phyloP scores from a whole-genome alignment of 2,797 vertebrate species.

The Streptopelia turtur region DNA sequence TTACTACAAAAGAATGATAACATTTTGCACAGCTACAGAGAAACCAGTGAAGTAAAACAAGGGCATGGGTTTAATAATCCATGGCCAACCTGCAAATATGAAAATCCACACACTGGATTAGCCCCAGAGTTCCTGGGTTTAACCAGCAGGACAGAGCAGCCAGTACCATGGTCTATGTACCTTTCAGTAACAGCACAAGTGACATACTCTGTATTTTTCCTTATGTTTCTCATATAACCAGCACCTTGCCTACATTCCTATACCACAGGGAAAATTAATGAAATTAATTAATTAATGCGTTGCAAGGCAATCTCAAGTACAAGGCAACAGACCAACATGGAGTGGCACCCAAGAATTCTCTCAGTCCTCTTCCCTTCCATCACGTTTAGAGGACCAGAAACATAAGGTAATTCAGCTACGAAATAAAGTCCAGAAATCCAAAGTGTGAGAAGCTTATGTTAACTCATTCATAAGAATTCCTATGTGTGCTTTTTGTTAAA shows the following conservation, averaged over 20 bases:
- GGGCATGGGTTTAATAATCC: background rate
- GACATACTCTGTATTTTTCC: background rate
- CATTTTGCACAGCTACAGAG: background rate
- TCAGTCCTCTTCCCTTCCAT: background rate
- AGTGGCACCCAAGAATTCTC: background rate
- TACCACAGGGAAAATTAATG: background rate
- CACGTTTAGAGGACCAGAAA: background rate
- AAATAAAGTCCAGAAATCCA: background rate
- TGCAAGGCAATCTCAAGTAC: background rate
- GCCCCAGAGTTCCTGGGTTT: background rate
- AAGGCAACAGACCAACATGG: background rate
- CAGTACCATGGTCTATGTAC: background rate
- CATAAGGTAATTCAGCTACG: background rate
- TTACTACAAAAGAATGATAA: background rate
- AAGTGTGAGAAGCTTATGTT: background rate
- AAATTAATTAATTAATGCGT: background rate
- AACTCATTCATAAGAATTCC: background rate
- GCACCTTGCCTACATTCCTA: background rate
- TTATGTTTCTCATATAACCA: background rate
- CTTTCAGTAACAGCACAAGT: background rate
- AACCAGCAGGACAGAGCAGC: background rate
- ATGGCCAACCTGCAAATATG: background rate
- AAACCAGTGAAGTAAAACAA: background rate
- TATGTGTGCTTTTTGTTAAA: background rate
- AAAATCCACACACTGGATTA: background rate